phyloP scores from a whole-genome alignment of 2,113 vertebrate species.

The Seriola aureovittata region DNA sequence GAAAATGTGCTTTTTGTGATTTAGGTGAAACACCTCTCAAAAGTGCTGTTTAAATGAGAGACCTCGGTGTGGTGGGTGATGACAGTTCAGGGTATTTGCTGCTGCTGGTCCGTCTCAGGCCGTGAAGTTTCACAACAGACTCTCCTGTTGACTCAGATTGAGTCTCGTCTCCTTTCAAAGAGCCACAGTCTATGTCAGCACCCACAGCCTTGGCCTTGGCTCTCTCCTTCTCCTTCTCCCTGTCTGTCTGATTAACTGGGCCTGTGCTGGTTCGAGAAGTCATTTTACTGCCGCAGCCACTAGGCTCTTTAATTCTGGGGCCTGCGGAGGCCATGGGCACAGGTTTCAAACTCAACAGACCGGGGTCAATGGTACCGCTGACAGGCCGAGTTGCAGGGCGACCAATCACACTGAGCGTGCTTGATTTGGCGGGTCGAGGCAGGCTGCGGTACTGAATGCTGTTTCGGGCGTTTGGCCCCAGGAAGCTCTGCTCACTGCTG shows the following conservation, averaged over 20 bases:
- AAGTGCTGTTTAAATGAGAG: conserved; percentile 23
- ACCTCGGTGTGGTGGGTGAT: conserved; percentile 94
- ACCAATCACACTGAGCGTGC: conserved; percentile 93
- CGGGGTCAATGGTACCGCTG: conserved; percentile 91
- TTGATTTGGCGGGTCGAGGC: conserved; percentile 95
- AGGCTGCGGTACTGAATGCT: conserved; percentile 98
- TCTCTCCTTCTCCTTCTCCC: conserved; percentile 94
- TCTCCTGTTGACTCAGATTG: conserved; percentile 86
- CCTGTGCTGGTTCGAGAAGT: conserved; percentile 79
- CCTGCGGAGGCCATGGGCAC: conserved; percentile 71
- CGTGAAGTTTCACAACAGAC: conserved; percentile 86
- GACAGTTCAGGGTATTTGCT: conserved; percentile 90
- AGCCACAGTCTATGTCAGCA: conserved; percentile 87
- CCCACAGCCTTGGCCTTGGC: conserved; percentile 96
- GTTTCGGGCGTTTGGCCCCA: conserved; percentile 90
- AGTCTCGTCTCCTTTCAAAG: conserved; percentile 73
- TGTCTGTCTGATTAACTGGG: conserved; percentile 95
- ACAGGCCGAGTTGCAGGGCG: conserved; percentile 84
- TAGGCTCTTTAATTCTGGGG: conserved; percentile 88
- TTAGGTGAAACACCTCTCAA: not conserved
- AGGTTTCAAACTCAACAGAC: conserved; percentile 90
- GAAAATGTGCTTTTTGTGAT: not conserved
- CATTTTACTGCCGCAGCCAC: conserved; percentile 70
- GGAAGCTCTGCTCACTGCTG: conserved; percentile 89
- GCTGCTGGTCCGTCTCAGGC: conserved; percentile 84